Evolutionary conservation across 2,888 invertebrate species (phyloP), one percentile per base, ranked within the genome.

Genomic region (Hirtodrosophila cameraria): DNA sequence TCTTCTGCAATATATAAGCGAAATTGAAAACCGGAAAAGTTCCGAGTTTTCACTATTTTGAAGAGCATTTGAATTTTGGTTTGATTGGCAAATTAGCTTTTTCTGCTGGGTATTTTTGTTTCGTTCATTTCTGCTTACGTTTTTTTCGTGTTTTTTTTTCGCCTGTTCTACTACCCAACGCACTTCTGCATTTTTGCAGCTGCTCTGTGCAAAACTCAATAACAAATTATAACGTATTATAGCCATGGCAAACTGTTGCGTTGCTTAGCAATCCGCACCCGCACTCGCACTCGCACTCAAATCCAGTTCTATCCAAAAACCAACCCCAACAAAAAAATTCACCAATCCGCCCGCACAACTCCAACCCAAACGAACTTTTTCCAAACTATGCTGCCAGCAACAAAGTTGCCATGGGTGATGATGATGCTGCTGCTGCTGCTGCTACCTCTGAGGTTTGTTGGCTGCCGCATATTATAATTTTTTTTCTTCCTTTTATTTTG

Each of bases 191-290:
- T 75, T 85, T 86, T 83, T 85, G 83, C 75, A 79, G 86, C 86
- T 84, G 74, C 86, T 84, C 63, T 70, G 75, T 72, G 71, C 71
- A 89, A 86, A 89, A 89, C 89, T 89, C 89, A 88, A 89, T 89
- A 88, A 88, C 87, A 89, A 88, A 89, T 89, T 89, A 88, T 84
- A 86, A 88, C 75, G 86, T 86, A 89, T 88, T 89, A 89, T 89
- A 89, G 86, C 88, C 88, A 89, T 89, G 89, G 87, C 87, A 89
- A 89, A 88, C 89, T 89, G 89, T 89, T 89, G 89, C 89, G 89
- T 89, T 88, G 85, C 89, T 76, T 76, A 79, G 89, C 87, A 89
- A 87, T 86, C n/a, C n/a, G n/a, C n/a, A n/a, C n/a, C n/a, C n/a
- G n/a, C n/a, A n/a, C n/a, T n/a, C n/a, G n/a, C n/a, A n/a, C n/a